phyloP scores from a whole-genome alignment of 2,797 vertebrate genomes.

The Stomatorhinus walkeri region DNA sequence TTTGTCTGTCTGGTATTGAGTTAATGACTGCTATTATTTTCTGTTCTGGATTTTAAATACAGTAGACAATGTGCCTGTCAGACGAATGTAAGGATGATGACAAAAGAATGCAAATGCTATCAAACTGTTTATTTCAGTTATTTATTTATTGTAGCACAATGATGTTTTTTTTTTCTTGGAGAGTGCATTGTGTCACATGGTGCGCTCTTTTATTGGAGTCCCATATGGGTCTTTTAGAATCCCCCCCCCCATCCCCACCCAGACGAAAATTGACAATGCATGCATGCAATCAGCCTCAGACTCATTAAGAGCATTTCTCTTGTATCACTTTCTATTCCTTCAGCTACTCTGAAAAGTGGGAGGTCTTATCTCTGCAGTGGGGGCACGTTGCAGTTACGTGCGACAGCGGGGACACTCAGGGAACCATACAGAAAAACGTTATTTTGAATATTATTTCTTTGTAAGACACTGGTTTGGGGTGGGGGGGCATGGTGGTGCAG shows the following conservation, averaged over 20 bases:
- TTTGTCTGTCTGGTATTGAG: slow-evolving; percentile 48
- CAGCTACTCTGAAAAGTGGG: neutral
- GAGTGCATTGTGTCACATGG: neutral
- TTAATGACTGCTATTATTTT: slow-evolving; percentile 26
- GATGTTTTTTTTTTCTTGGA: neutral
- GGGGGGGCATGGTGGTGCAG: neutral
- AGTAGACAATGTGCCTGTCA: neutral
- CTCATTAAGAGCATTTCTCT: neutral
- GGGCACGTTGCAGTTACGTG: neutral
- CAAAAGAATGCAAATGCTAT: neutral
- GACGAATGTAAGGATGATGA: neutral
- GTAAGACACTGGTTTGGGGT: neutral
- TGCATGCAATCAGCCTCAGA: neutral
- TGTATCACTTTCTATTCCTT: neutral
- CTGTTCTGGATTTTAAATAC: slow-evolving; percentile 17
- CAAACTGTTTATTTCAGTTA: neutral
- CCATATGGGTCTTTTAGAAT: neutral
- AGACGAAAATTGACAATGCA: neutral
- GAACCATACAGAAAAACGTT: neutral
- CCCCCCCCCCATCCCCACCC: neutral
- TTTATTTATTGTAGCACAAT: slow-evolving; percentile 5
- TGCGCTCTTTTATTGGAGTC: neutral
- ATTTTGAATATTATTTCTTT: neutral
- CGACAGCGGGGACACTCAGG: neutral
- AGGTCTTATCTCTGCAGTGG: neutral